Conservation (phyloP, 2,888 invertebrate species). For the Clunio marinus region DNA sequence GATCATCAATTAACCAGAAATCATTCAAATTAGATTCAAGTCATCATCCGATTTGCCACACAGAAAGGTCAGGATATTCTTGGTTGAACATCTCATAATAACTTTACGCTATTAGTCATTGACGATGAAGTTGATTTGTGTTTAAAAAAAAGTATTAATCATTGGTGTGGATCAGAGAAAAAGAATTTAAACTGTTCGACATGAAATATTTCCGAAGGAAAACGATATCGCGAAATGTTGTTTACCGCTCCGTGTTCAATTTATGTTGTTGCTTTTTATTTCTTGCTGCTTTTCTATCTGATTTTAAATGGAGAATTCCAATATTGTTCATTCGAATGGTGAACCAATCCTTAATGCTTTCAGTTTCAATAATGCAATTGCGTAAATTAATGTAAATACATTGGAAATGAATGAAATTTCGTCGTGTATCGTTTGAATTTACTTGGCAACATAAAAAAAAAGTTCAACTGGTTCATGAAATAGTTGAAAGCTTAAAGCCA, state of each 20-base stretch:
- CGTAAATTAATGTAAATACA: constrained; percentile 13
- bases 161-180: not conserved
- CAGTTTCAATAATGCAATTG: constrained; percentile 11
- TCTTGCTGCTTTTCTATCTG: not conserved
- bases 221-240: constrained; percentile 9
- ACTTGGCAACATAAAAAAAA: not conserved
- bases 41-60: constrained; percentile 21
- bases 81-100: not conserved
- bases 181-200: not conserved
- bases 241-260: constrained; percentile 11
- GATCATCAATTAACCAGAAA: constrained; percentile 19
- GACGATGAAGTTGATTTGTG: not conserved
- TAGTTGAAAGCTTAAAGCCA: not conserved
- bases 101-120: constrained; percentile 1
- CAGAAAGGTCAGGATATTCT: constrained; percentile 30
- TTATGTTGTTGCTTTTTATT: not conserved
- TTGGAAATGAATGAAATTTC: constrained; percentile 17
- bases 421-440: not conserved
- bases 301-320: constrained; percentile 7
- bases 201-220: not conserved
- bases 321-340: not conserved
- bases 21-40: not conserved
- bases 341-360: constrained; percentile 22
- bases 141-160: not conserved
- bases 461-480: not conserved